Conservation (phyloP, 1,140 invertebrate genomes). For the Drosophila guanche region DNA sequence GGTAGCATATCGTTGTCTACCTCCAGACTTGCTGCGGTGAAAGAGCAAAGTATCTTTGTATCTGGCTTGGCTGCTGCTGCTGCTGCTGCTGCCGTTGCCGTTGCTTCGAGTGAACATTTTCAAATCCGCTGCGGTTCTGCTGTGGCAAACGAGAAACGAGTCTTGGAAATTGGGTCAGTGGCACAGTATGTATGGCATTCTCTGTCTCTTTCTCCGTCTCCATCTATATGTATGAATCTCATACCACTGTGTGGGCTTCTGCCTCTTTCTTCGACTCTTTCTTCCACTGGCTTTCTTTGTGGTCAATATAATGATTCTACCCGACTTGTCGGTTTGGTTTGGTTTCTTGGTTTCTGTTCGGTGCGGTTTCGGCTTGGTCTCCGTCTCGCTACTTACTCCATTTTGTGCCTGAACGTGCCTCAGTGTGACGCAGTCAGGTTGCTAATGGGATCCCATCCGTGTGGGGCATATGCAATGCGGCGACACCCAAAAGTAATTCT, state of each 20-base stretch:
- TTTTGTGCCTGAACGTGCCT: conserved; percentile 51
- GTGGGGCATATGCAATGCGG: conserved; percentile 65
- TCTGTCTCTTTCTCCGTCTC: conserved; percentile 42
- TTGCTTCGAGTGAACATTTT: conserved; percentile 60
- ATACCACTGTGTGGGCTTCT: conserved; percentile 44
- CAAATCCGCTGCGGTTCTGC: conserved; percentile 69
- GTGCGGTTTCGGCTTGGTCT: conserved; percentile 22
- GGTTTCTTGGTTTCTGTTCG: conserved; percentile 25
- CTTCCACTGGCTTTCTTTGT: conserved; percentile 75
- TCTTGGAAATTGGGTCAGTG: conserved; percentile 82
- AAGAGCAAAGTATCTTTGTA: conserved; percentile 78
- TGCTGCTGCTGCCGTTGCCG: conserved; percentile 24
- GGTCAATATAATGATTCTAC: conserved; percentile 78
- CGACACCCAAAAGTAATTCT: conserved; percentile 33
- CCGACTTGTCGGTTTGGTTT: conserved; percentile 42
- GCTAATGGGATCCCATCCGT: conserved; percentile 44
- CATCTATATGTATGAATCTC: conserved; percentile 47
- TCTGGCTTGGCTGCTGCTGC: conserved; percentile 31
- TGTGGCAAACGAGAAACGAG: conserved; percentile 58
- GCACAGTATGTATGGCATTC: conserved; percentile 80
- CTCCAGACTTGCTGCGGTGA: conserved; percentile 65
- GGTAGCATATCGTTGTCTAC: conserved; percentile 45
- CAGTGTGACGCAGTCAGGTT: conserved; percentile 65
- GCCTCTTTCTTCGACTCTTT: conserved; percentile 59
- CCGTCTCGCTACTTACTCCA: conserved; percentile 55